These are phyloP conservation scores for Myiotriccus ornatus DNA, from an alignment of 2,797 vertebrate species.

Conservation along the genomic window DNA sequence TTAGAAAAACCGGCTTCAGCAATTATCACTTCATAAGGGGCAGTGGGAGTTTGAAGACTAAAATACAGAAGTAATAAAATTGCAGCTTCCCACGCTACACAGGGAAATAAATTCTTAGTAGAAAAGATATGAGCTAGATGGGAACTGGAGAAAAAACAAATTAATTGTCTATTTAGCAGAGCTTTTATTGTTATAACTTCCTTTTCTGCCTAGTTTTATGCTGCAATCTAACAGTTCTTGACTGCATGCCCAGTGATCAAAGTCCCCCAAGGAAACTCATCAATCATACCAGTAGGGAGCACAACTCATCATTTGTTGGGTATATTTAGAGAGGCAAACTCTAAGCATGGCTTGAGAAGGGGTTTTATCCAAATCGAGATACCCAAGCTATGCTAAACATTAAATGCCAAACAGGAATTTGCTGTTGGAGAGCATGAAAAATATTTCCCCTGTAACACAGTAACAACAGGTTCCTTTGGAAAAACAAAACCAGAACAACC, in stretches of 20 bases:
- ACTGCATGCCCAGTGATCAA: not conserved
- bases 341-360: not conserved
- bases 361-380: not conserved
- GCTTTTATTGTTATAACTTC: slow-evolving; percentile 6
- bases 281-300: not conserved
- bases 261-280: not conserved
- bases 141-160: slow-evolving; percentile 13
- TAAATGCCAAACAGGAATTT: not conserved
- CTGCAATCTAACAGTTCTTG: not conserved
- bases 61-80: slow-evolving; percentile 65
- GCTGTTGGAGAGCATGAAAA: not conserved
- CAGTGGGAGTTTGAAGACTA: slow-evolving; percentile 66
- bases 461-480: not conserved
- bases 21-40: slow-evolving; percentile 63
- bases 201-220: not conserved
- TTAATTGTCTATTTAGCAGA: slow-evolving; percentile 25
- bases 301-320: not conserved
- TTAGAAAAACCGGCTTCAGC: slow-evolving; percentile 49
- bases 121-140: slow-evolving; percentile 9
- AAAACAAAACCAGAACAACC: not conserved
- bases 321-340: not conserved
- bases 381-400: not conserved
- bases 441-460: not conserved
- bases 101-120: slow-evolving; percentile 28
- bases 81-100: slow-evolving; percentile 40